Evolutionary conservation across 1,140 invertebrate species (phyloP).

Genomic region (Drosophila subobscura): DNA sequence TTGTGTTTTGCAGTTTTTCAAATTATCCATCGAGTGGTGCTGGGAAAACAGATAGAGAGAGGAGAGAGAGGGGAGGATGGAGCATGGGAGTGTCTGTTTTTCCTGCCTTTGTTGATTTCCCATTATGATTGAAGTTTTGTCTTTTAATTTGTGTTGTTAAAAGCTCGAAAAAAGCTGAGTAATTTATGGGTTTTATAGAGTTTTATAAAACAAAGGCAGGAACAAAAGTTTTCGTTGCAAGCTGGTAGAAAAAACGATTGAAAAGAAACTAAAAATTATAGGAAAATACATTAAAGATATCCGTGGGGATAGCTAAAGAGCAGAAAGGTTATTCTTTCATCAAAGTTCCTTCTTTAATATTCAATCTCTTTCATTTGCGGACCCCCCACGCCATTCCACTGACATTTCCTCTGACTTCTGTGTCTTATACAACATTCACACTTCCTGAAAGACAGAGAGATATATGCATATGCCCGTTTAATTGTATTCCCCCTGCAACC

Average conservation of each 20-base stretch:
- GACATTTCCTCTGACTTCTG: no score
- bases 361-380: not conserved
- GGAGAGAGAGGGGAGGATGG: no score
- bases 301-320: no score
- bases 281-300: not conserved
- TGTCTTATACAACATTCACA: no score
- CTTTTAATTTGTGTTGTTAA: slow-evolving; percentile 10
- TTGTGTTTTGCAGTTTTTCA: slow-evolving; percentile 12
- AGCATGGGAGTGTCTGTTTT: slow-evolving; percentile 33
- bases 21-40: not conserved
- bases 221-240: not conserved
- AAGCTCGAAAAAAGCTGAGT: slow-evolving; percentile 6
- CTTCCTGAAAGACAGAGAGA: no score
- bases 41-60: no score
- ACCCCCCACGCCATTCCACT: no score
- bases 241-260: not conserved
- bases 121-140: slow-evolving; percentile 29
- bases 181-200: slow-evolving; percentile 11
- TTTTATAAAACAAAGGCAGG: slow-evolving; percentile 3
- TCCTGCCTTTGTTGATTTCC: slow-evolving; percentile 35
- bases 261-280: not conserved
- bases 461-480: no score
- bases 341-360: not conserved
- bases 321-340: no score
- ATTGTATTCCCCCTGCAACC: slow-evolving; percentile 5